Percentiles rank a stretch among this genome's conserved stretches.
Conservation (phyloP, 2,888 invertebrate species). For the Carpatolechia fugitivella region DNA sequence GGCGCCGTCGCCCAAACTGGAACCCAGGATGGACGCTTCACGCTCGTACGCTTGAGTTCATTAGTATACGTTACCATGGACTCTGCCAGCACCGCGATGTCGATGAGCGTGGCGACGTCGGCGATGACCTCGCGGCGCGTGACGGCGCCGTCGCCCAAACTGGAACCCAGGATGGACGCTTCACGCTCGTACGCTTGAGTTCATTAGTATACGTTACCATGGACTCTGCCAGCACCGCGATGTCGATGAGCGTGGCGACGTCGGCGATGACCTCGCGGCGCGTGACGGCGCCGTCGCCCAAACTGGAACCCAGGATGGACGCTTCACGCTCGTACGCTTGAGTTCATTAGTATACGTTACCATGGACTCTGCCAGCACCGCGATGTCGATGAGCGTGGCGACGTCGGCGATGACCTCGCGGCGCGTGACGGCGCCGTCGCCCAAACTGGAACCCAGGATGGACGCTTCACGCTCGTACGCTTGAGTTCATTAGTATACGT, state of each 20-base stretch:
- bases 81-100: constrained; percentile 94
- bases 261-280: constrained; percentile 93
- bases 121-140: constrained; percentile 91
- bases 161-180: constrained; percentile 95
- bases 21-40: constrained; percentile 95
- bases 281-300: constrained; percentile 92
- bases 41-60: no score
- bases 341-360: no score
- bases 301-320: constrained; percentile 93
- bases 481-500: no score
- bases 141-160: constrained; percentile 92
- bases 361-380: constrained; percentile 95
- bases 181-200: constrained; percentile 88
- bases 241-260: constrained; percentile 87
- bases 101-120: constrained; percentile 89
- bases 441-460: constrained; percentile 94
- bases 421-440: constrained; percentile 90
- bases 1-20: constrained; percentile 93
- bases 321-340: constrained; percentile 91
- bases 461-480: constrained; percentile 92
- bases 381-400: constrained; percentile 89
- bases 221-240: constrained; percentile 95
- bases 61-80: constrained; percentile 89
- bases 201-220: no score
- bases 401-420: constrained; percentile 94